A percentile compares a stretch with the other conserved stretches of the same genome.
phyloP scores from a whole-genome alignment of 2,797 vertebrate genomes.

The Enteromius anoplus region DNA sequence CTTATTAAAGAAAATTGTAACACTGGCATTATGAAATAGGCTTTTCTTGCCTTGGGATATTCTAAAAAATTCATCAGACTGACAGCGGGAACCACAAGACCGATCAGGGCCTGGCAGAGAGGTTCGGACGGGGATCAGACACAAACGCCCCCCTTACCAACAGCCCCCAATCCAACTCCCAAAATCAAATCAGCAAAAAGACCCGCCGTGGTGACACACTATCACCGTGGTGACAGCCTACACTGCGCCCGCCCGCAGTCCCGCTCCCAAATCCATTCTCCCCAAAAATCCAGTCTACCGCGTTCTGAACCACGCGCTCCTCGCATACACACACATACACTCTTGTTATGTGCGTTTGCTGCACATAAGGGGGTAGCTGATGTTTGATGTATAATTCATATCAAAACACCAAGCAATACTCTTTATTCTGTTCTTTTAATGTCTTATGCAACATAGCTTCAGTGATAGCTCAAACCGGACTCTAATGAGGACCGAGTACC shows the following conservation, averaged over 20 bases:
- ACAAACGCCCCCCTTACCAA: slow-evolving; percentile 32
- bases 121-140: slow-evolving; percentile 62
- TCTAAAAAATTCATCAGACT: slow-evolving; percentile 85
- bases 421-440: slow-evolving; percentile 62
- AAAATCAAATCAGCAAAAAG: slow-evolving; percentile 56
- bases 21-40: slow-evolving; percentile 77
- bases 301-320: slow-evolving; percentile 5
- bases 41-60: slow-evolving; percentile 82
- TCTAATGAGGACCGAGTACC: slow-evolving; percentile 37
- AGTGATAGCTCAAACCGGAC: slow-evolving; percentile 26
- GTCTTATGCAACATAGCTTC: slow-evolving; percentile 55
- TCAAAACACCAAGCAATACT: slow-evolving; percentile 76
- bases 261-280: slow-evolving; percentile 13
- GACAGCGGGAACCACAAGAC: slow-evolving; percentile 81
- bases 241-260: slow-evolving; percentile 35
- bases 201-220: slow-evolving; percentile 45
- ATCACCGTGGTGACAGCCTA: slow-evolving; percentile 51
- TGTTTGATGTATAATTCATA: slow-evolving; percentile 89
- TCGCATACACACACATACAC: slow-evolving; percentile 26
- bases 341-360: slow-evolving; percentile 55
- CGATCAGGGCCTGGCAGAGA: slow-evolving; percentile 78
- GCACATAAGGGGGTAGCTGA: slow-evolving; percentile 61
- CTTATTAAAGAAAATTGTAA: slow-evolving; percentile 86
- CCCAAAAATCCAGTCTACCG: slow-evolving; percentile 1
- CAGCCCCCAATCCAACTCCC: slow-evolving; percentile 33